phyloP scores from a whole-genome alignment of 2,888 invertebrate species.

The Ephialtes manifestator region DNA sequence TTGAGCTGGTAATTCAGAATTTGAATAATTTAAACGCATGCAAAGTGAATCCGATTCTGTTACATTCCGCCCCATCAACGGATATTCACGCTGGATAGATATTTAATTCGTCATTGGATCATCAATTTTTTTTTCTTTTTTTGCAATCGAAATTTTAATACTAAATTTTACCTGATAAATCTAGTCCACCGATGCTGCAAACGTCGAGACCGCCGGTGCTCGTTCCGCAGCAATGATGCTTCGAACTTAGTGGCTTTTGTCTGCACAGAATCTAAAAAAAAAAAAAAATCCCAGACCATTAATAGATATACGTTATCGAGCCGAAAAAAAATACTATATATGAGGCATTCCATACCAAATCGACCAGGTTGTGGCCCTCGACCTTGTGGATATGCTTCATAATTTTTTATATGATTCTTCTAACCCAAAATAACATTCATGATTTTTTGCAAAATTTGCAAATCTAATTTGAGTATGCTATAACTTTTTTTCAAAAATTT shows the following conservation, averaged over 20 bases:
- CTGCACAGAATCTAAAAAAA: conserved; percentile 83
- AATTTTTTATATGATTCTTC: no score
- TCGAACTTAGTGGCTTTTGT: conserved; percentile 81
- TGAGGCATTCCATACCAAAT: no score
- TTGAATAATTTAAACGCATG: background rate
- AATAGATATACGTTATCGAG: background rate
- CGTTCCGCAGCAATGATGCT: conserved; percentile 84
- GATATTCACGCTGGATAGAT: background rate
- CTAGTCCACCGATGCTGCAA: conserved; percentile 83
- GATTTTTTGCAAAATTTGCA: no score
- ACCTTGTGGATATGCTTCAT: no score
- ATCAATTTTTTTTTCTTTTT: background rate
- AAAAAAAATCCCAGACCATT: conserved; percentile 26
- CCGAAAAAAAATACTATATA: no score
- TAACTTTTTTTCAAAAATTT: no score
- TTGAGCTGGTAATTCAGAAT: background rate
- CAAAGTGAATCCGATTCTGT: background rate
- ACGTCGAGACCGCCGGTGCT: conserved; percentile 84
- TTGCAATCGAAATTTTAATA: background rate
- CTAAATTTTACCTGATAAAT: conserved; percentile 82
- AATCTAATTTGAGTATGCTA: no score
- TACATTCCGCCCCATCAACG: background rate
- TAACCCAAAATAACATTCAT: no score
- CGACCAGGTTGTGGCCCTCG: no score
- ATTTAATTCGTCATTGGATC: background rate